Base-by-base conservation (phyloP, 2,797 vertebrate genomes). In the Alca torda region DNA sequence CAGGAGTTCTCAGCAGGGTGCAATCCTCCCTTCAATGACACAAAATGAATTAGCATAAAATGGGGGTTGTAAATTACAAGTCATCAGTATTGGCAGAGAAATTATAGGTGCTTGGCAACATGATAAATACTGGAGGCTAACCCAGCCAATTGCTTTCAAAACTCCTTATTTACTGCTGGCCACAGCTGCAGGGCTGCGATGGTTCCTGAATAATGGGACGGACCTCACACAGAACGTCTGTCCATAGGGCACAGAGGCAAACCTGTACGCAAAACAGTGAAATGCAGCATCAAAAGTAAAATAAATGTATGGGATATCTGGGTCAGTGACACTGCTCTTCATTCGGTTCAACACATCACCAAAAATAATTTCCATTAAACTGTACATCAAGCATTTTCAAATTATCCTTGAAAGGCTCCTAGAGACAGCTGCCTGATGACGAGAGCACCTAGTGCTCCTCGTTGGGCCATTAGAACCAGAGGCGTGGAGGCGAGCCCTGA, bases 71-170 rank as follows among this genome's bases (percentile, higher is more conserved):
- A 84, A 87, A 90, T 92, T 88, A 72, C 48, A 76, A 54, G 37
- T 75, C 77, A 46, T 46, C 41, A 20, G 14, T 54, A 54, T 79
- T 76, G 91, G 74, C 84, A 89, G 63, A 67, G 54, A 89, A 94
- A 94, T 95, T 88, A 59, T 46, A 93, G 91, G 91, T 95, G 75
- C 72, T 87, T 6, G 1, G 35, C 63, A 63, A 51, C 35, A 89
- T 33, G 4, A 77, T 79, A 92, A 91, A 76, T 61, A 89, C 41
- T 28, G 45, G 78, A 82, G 84, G 26, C 67, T 64, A 82, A 84
- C 9, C 5, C 1, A 0, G 87, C 39, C 89, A 91, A 70, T 43
- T 65, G 48, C 64, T 92, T 89, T 83, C 1, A 8, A 76, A 92
- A 87, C 82, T 64, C 50, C 31, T 76, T 65, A 75, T 94, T 92